Evolutionary conservation across 2,888 invertebrate species (phyloP).

Genomic region (Spialia ferax): DNA sequence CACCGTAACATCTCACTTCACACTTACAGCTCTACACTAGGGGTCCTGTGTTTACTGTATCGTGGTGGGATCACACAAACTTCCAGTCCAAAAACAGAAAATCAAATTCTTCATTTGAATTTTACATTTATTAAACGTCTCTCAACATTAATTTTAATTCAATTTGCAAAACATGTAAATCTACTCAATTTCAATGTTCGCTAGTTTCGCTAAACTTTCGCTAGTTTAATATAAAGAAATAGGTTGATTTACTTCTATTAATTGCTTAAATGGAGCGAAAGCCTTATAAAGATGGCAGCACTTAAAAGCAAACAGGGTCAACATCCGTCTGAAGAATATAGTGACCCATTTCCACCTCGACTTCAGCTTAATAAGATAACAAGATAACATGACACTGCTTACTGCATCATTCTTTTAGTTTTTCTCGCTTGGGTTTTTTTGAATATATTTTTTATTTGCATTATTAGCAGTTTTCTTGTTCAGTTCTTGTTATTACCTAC

Average conservation of each 20-base stretch:
- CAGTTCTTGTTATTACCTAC: too few species aligned
- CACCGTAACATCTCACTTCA: too few species aligned
- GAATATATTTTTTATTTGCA: not conserved
- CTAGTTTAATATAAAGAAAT: not conserved
- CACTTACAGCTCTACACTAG: too few species aligned
- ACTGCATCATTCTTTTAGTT: not conserved
- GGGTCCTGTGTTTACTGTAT: too few species aligned
- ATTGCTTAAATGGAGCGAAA: not conserved
- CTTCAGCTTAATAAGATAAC: slow-evolving; percentile 5
- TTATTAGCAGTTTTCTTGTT: not conserved
- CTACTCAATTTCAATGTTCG: too few species aligned
- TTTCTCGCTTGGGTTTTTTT: not conserved
- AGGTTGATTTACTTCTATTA: not conserved
- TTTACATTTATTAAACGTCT: too few species aligned
- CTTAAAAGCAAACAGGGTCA: slow-evolving; percentile 17
- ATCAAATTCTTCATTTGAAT: too few species aligned
- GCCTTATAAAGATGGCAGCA: not conserved
- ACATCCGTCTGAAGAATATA: slow-evolving; percentile 6
- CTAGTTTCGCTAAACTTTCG: too few species aligned
- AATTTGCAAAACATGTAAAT: too few species aligned
- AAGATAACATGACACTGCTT: not conserved
- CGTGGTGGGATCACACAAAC: too few species aligned
- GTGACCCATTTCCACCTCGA: slow-evolving; percentile 5
- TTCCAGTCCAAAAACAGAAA: too few species aligned
- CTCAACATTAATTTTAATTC: too few species aligned